Evolutionary conservation across 1,140 invertebrate genomes (phyloP).

Genomic region (Akabosia matsudoensis): DNA sequence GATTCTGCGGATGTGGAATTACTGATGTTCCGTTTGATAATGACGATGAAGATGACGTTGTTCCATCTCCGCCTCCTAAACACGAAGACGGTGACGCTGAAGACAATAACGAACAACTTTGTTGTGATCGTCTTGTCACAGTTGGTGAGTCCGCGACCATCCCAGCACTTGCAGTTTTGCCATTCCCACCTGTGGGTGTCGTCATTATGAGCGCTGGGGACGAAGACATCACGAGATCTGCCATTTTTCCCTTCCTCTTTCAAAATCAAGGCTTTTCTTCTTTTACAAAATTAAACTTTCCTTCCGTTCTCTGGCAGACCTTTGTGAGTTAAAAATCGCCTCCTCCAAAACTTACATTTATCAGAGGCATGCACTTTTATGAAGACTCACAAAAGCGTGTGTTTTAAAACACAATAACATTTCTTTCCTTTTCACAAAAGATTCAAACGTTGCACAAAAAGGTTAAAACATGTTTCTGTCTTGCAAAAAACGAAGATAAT

Average conservation of each 20-base stretch:
- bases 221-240: slow-evolving; percentile 6
- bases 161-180: neutral
- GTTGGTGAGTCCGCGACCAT: neutral
- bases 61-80: neutral
- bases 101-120: neutral
- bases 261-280: neutral
- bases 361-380: neutral
- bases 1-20: slow-evolving; percentile 18
- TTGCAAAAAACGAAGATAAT: too few species aligned
- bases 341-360: slow-evolving; percentile 8
- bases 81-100: neutral
- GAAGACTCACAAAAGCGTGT: neutral
- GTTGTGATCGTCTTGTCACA: neutral
- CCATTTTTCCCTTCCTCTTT: neutral
- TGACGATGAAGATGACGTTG: neutral
- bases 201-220: neutral
- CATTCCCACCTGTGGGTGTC: neutral
- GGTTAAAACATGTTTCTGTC: too few species aligned
- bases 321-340: slow-evolving; percentile 7
- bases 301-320: slow-evolving; percentile 3
- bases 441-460: too few species aligned
- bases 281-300: neutral
- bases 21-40: neutral
- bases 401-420: too few species aligned
- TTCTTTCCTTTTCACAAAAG: too few species aligned